phyloP scores from a whole-genome alignment of 2,888 invertebrate genomes.

The Mycogona germanica region DNA sequence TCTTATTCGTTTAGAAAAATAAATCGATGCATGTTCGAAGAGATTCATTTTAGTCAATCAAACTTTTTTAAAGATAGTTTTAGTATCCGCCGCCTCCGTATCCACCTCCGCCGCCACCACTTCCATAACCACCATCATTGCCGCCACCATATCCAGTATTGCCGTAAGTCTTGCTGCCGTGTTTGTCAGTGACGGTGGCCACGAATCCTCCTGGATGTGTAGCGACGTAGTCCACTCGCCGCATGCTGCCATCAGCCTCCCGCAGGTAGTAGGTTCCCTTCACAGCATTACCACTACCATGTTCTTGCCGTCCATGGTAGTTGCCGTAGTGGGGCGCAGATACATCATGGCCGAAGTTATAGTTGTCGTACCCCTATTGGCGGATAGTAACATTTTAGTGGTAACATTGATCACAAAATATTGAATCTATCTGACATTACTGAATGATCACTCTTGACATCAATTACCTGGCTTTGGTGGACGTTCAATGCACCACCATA shows the following conservation, averaged over 20 bases:
- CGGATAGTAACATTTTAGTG: too few relatives aligned
- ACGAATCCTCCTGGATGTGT: constrained; percentile 16
- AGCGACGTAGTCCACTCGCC: constrained; percentile 16
- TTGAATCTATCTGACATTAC: too few relatives aligned
- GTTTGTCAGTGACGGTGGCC: constrained; percentile 16
- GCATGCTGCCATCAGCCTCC: constrained; percentile 15
- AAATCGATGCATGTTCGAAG: too few relatives aligned
- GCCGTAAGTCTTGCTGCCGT: constrained; percentile 10
- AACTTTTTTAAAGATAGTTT: too few relatives aligned
- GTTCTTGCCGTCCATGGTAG: constrained; percentile 16
- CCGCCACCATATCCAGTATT: constrained; percentile 8
- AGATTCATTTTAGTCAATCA: too few relatives aligned
- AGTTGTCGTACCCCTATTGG: neutral
- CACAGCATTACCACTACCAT: constrained; percentile 14
- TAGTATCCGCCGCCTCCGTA: neutral
- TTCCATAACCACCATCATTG: constrained; percentile 2
- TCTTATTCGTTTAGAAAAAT: too few relatives aligned
- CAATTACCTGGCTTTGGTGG: constrained; percentile 5
- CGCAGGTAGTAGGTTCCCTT: constrained; percentile 11
- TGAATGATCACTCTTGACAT: too few relatives aligned
- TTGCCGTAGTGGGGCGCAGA: constrained; percentile 14
- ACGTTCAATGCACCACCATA: neutral
- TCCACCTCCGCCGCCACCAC: constrained; percentile 3
- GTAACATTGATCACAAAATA: too few relatives aligned
- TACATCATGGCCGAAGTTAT: constrained; percentile 16